Evolutionary conservation across 2,797 vertebrate genomes (phyloP), one percentile per base, ranked within the genome.

Genomic region (Forpus xanthops): DNA sequence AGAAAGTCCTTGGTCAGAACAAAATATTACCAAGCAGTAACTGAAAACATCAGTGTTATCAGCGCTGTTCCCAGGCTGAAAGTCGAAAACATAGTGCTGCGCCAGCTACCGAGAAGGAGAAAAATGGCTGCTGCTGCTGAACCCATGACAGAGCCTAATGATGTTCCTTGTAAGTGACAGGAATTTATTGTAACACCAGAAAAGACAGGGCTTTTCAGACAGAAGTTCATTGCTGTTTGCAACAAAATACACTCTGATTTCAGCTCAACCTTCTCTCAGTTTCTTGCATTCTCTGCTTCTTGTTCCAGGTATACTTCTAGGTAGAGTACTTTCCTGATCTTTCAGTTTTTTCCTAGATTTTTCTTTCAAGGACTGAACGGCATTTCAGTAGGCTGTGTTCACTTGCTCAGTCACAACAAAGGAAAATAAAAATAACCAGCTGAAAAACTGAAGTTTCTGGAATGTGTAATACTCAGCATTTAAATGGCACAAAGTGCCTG

Each of bases 401-500:
- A 41, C 56, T 82, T 73, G 41, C 65, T 58, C 55, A 23, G 50
- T 72, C 58, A 89, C 65, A 89, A 89, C 73, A 95, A 91, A 95
- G 17, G 45, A 75, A 96, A 93, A 91, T 52, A 92, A 89, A 96
- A 97, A 94, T 70, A 96, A 78, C 45, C 45, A 66, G 23, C 25
- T 83, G 50, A 89, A 97, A 89, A 80, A 61, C n/a, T 74, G 84
- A 80, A 83, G 71, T 53, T 85, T 55, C 60, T 83, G 92, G 94
- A 95, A 96, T 81, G 87, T 83, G 79, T 86, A 84, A 85, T 85
- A 80, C 90, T 93, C 89, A 94, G 89, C 82, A 66, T 62, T 80
- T 90, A 95, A 93, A 85, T 20, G 76, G 42, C 82, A 89, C 86
- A 93, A 74, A 94, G 18, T 85, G 75, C 66, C 73, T 77, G 49